Conservation (phyloP, 2,797 vertebrate genomes). For the Cheracebus regulus region DNA sequence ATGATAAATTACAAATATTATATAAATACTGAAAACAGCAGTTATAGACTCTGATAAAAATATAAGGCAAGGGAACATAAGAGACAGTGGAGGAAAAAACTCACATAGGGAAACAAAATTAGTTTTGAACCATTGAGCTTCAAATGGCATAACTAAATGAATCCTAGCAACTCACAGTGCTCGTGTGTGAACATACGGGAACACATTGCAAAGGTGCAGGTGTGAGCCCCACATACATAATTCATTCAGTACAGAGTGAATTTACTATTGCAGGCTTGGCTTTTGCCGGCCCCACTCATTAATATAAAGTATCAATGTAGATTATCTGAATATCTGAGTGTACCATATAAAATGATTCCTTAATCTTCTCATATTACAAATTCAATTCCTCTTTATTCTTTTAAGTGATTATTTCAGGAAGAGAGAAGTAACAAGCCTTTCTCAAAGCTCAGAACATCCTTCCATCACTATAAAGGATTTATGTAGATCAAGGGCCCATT, state of each 20-base stretch:
- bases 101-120: not conserved
- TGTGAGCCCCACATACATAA: not conserved
- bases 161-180: not conserved
- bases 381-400: not conserved
- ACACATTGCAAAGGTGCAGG: not conserved
- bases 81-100: not conserved
- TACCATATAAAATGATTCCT: not conserved
- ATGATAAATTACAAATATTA: not conserved
- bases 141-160: not conserved
- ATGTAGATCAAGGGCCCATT: not conserved
- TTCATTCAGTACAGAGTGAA: not conserved
- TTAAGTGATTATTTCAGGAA: not conserved
- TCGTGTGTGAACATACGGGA: not conserved
- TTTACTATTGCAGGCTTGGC: accelerated
- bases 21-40: not conserved
- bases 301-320: not conserved
- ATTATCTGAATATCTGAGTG: not conserved
- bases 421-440: not conserved
- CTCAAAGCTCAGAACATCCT: not conserved
- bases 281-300: too few species aligned
- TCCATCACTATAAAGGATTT: not conserved
- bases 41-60: not conserved
- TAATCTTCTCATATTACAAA: not conserved
- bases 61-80: not conserved
- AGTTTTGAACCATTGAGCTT: not conserved